Evolutionary conservation across 2,888 invertebrate species (phyloP), one percentile per base, ranked within the genome.

Genomic region (Oscheius myriophilus): DNA sequence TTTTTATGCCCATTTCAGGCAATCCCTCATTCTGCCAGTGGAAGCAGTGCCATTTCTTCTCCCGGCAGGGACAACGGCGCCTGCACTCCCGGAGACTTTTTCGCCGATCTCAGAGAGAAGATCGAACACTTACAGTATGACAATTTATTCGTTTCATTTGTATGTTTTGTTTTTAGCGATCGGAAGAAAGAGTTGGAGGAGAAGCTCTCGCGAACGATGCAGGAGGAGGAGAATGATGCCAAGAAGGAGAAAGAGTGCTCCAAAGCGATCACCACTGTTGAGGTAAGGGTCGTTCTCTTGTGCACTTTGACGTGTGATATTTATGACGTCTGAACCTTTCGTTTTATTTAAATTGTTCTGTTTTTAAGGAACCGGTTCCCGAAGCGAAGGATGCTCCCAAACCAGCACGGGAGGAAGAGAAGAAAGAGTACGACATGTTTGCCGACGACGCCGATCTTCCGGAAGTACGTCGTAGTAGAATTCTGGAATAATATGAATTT

Each of bases 341-440:
- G 59, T 66, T 61, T 52, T 52, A 12, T 52, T 12, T n/a, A 14
- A 6, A 33, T 53, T 42, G 54, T 9, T 33, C 23, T 46, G 23
- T 57, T 14, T 52, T 66, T 57, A 25, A 66, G 2, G 45, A 43
- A 9, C 53, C 57, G 54, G 21, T 69, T 52, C 9, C 63, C 23
- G 45, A 58, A 23, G 51, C 58, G 51, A 67, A 64, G 41, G 9
- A 11, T 46, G 14, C 9, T n/a, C 54, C 49, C 1, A 53, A 74
- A 51, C 49, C 58, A 21, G 55, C 52, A 11, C 55, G 23, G 3
- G 42, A 46, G n/a, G 46, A n/a, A n/a, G n/a, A 39, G 18, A 71
- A 66, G 55, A 67, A 43, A 52, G 75, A 71, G 7, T 85, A 86
- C 67, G 87, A 87, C 70, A 87, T 86, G 75, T 86, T 85, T 74